Evolutionary conservation across 2,113 vertebrate genomes (phyloP).

Genomic region (Fulica atra): DNA sequence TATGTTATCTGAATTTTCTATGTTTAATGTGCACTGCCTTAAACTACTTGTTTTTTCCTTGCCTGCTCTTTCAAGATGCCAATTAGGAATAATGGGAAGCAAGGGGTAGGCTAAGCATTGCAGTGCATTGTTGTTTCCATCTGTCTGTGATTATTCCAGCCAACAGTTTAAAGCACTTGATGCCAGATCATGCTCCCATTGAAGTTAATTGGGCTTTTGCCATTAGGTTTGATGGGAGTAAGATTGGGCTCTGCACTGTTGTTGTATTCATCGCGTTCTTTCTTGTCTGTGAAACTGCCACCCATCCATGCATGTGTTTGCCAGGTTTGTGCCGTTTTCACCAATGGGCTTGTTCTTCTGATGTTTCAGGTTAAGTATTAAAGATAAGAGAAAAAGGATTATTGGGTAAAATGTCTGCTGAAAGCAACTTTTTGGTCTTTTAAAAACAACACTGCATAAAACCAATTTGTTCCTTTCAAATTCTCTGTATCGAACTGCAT

Average conservation of each 20-base stretch:
- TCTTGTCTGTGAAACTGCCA: constrained; percentile 70
- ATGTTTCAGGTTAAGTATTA: constrained; percentile 71
- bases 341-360: constrained; percentile 67
- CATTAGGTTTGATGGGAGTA: constrained; percentile 62
- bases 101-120: constrained; percentile 85
- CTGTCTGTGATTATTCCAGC: constrained; percentile 79
- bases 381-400: constrained; percentile 63
- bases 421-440: background rate
- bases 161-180: constrained; percentile 65
- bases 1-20: constrained; percentile 74
- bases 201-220: constrained; percentile 58
- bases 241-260: constrained; percentile 51
- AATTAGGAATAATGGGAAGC: constrained; percentile 86
- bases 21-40: constrained; percentile 78
- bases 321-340: constrained; percentile 73
- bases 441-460: background rate
- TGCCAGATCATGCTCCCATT: constrained; percentile 60
- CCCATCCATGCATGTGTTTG: constrained; percentile 80
- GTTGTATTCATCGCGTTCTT: constrained; percentile 63
- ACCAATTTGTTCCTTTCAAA: background rate
- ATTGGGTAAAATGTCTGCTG: constrained; percentile 70
- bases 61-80: constrained; percentile 85
- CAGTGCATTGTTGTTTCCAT: constrained; percentile 77
- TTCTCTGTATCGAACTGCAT: background rate
- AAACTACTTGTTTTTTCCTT: constrained; percentile 79